These are phyloP conservation scores for Clupea harengus DNA, from an alignment of 2,113 vertebrate species.

Conservation along the genomic window DNA sequence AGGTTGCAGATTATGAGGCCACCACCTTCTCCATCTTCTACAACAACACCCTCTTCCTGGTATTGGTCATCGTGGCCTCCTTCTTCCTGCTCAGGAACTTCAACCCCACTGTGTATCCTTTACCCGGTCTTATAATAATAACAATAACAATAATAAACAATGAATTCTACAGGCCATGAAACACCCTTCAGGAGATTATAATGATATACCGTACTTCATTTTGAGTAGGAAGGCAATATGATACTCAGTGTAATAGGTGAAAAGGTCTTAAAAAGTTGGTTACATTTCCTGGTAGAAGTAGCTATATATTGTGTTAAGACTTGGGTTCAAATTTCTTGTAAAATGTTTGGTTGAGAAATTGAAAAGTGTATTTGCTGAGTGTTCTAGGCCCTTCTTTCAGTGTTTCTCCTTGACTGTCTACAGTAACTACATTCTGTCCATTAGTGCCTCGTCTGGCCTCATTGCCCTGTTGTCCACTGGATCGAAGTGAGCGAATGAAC, in stretches of 20 bases:
- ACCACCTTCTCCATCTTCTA: conserved; percentile 99
- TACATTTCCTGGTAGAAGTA: not conserved
- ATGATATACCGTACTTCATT: too few species aligned
- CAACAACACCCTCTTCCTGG: conserved; percentile 96
- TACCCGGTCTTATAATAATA: not conserved
- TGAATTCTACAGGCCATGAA: too few species aligned
- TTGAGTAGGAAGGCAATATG: too few species aligned
- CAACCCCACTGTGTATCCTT: conserved; percentile 99
- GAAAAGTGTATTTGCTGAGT: not conserved
- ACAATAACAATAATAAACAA: too few species aligned
- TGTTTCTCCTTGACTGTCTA: conserved; percentile 72
- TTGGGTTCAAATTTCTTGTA: too few species aligned
- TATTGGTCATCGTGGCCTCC: conserved; percentile 91
- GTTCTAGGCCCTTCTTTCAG: not conserved
- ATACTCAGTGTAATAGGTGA: not conserved
- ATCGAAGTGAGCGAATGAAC: conserved; percentile 80
- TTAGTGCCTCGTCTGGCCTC: conserved; percentile 92
- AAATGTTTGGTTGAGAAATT: too few species aligned
- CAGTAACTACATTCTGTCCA: conserved; percentile 97
- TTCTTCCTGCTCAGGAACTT: conserved; percentile 98
- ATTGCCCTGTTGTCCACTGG: conserved; percentile 96
- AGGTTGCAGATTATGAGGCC: conserved; percentile 97
- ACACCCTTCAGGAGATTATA: too few species aligned
- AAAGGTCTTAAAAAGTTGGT: not conserved
- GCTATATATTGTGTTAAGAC: too few species aligned